A percentile compares a stretch with the other conserved stretches of the same genome.
Evolutionary conservation across 1,140 invertebrate genomes (phyloP).

Genomic region (Pygmarrhopalites habei): DNA sequence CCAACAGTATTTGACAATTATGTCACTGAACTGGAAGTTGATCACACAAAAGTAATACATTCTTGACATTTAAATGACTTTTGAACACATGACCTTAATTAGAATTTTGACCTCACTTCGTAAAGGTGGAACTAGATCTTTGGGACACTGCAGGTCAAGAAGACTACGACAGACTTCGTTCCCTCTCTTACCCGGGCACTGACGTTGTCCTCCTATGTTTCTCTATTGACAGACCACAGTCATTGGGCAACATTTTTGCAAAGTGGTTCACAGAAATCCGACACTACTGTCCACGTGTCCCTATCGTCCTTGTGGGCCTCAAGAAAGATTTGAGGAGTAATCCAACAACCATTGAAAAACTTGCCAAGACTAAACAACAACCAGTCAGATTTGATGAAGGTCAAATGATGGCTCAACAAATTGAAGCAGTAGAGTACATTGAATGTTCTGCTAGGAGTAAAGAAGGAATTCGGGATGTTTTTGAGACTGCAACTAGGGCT

Average conservation of each 20-base stretch:
- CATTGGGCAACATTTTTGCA: constrained; percentile 52
- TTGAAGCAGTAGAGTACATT: constrained; percentile 50
- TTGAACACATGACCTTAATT: no score
- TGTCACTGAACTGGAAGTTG: no score
- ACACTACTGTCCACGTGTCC: constrained; percentile 55
- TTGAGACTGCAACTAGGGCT: constrained; percentile 55
- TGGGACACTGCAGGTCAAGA: constrained; percentile 62
- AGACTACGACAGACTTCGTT: constrained; percentile 57
- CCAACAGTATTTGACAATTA: no score
- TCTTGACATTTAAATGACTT: no score
- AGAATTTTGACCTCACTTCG: no score
- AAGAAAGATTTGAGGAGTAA: constrained; percentile 51
- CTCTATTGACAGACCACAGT: constrained; percentile 52
- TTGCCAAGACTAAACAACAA: background rate
- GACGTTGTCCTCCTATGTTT: constrained; percentile 56
- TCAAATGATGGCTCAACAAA: constrained; percentile 52
- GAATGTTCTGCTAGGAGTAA: constrained; percentile 55
- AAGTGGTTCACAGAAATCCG: constrained; percentile 55
- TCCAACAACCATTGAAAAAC: constrained; percentile 46
- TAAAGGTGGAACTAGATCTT: constrained; percentile 58
- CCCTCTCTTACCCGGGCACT: constrained; percentile 57
- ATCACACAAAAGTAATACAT: no score
- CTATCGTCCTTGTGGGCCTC: constrained; percentile 56
- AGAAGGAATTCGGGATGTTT: constrained; percentile 50
- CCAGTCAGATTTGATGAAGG: constrained; percentile 45